Conservation (phyloP, 2,797 vertebrate genomes). For the Balearica regulorum region DNA sequence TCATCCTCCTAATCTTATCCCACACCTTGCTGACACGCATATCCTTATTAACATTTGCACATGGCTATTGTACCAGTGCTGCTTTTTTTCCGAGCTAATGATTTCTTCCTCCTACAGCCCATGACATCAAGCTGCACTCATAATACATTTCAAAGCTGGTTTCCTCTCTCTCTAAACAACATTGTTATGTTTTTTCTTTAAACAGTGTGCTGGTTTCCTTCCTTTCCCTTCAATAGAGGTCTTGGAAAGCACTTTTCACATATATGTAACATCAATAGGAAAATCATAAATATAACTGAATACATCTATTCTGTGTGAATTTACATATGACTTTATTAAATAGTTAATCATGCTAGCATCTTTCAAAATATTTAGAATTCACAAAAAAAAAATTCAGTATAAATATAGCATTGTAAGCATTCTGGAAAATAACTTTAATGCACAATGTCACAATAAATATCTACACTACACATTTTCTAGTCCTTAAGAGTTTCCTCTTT, state of each 20-base stretch:
- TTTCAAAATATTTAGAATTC: background rate
- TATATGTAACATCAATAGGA: background rate
- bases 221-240: background rate
- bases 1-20: conserved; percentile 45
- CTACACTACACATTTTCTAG: background rate
- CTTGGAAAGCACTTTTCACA: background rate
- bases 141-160: conserved; percentile 24
- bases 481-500: background rate
- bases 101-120: conserved; percentile 13
- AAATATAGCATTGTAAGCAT: background rate
- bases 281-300: background rate
- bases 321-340: background rate
- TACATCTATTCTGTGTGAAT: background rate
- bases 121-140: background rate
- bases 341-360: background rate
- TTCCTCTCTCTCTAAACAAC: conserved; percentile 23
- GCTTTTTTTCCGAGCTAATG: background rate
- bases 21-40: conserved; percentile 49
- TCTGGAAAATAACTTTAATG: background rate
- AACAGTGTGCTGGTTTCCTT: conserved; percentile 13
- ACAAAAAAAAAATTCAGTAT: background rate
- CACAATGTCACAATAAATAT: background rate
- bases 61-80: background rate
- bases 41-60: conserved; percentile 34
- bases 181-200: conserved; percentile 13